Evolutionary conservation across 2,797 vertebrate species (phyloP).

Genomic region (Manis crassicaudata): DNA sequence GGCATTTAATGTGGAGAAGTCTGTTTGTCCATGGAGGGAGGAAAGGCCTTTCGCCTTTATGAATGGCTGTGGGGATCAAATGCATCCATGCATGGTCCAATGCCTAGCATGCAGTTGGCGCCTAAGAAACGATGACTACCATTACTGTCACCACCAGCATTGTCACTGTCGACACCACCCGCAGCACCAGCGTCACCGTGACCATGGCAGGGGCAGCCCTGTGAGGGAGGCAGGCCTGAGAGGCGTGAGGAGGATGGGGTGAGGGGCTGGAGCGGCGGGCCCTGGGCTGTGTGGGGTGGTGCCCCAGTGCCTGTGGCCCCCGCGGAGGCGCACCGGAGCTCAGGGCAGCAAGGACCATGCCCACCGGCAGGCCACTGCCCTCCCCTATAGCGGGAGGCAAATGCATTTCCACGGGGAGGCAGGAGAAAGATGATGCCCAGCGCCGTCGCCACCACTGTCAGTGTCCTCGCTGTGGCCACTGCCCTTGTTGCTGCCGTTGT

Average conservation of each 20-base stretch:
- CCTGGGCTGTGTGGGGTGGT: too few species aligned
- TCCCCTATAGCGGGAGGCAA: too few species aligned
- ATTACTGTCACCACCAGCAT: not conserved
- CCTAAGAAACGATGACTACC: rapidly evolving
- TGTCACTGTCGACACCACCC: rapidly evolving
- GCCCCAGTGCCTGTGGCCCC: not conserved
- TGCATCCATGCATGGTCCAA: rapidly evolving
- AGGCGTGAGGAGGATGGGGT: rapidly evolving
- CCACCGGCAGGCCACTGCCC: rapidly evolving
- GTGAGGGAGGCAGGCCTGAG: rapidly evolving
- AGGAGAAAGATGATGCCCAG: not conserved
- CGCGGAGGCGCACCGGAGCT: rapidly evolving
- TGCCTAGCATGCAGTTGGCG: rapidly evolving
- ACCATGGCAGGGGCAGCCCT: not conserved
- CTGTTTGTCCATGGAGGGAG: not conserved
- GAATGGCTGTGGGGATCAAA: rapidly evolving
- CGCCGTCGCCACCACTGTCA: rapidly evolving
- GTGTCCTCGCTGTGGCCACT: too few species aligned
- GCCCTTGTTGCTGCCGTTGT: not conserved
- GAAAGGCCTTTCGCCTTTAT: rapidly evolving
- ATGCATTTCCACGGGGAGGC: rapidly evolving
- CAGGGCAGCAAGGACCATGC: rapidly evolving
- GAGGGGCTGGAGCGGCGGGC: not conserved
- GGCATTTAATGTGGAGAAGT: rapidly evolving
- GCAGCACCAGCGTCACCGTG: rapidly evolving